Evolutionary conservation across 2,113 vertebrate species (phyloP).

Genomic region (Jaculus jaculus): DNA sequence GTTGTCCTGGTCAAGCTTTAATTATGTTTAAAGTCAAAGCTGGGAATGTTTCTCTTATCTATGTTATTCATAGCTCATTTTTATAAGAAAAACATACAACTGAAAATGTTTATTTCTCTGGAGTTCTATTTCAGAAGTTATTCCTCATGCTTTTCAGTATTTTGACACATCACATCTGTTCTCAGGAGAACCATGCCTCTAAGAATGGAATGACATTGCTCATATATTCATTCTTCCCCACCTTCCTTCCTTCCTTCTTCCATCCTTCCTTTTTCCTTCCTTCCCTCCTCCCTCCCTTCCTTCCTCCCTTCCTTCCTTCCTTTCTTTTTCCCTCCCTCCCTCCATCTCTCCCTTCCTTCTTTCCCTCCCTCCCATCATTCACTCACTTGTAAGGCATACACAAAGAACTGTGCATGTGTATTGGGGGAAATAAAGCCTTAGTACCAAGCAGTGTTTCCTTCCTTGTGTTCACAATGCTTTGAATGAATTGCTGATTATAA

Average conservation of each 20-base stretch:
- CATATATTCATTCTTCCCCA: background rate
- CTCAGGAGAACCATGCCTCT: background rate
- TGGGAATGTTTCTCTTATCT: background rate
- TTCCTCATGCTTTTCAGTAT: background rate
- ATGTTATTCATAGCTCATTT: slow-evolving; percentile 47
- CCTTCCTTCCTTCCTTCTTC: too few relatives aligned
- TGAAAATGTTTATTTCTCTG: slow-evolving; percentile 26
- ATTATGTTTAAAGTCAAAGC: slow-evolving; percentile 11
- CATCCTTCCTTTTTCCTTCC: background rate
- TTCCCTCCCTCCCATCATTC: too few relatives aligned
- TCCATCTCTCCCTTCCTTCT: too few relatives aligned
- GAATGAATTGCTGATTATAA: background rate
- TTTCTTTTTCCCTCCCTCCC: background rate
- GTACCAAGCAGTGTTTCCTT: background rate
- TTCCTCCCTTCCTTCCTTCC: background rate
- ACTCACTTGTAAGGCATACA: background rate
- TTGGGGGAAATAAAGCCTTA: background rate
- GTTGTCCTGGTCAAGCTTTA: background rate
- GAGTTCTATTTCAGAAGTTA: background rate
- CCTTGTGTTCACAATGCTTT: background rate
- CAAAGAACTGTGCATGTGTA: background rate
- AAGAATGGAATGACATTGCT: background rate
- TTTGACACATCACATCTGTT: slow-evolving; percentile 31
- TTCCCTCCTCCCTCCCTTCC: background rate
- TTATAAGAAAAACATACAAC: background rate